A percentile compares a stretch with the other conserved stretches of the same genome.
phyloP scores from a whole-genome alignment of 23 tunicate species.

The Halocynthia aurantium region DNA sequence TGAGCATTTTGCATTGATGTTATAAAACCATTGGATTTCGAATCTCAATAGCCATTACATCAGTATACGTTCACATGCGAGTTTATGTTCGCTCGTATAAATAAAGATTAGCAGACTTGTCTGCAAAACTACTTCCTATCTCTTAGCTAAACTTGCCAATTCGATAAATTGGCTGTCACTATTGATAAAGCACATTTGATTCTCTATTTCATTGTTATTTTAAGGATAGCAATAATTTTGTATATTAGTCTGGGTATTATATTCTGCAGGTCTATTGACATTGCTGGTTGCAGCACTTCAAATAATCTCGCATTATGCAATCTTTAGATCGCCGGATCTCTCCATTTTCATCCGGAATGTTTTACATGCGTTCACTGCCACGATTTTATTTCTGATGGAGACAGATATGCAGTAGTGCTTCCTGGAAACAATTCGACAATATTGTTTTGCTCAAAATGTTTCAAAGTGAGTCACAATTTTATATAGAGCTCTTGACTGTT shows the following conservation, averaged over 20 bases:
- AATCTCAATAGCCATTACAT: too few species aligned
- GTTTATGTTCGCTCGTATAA: too few species aligned
- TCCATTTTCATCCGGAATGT: slow-evolving; percentile 86
- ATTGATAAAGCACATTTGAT: neutral
- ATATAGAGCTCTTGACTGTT: too few species aligned
- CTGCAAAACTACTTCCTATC: too few species aligned
- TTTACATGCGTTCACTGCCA: slow-evolving; percentile 53
- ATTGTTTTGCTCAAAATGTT: slow-evolving; percentile 41
- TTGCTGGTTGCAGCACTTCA: neutral
- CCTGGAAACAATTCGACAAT: neutral
- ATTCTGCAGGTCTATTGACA: neutral
- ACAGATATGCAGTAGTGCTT: slow-evolving; percentile 47
- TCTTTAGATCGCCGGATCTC: slow-evolving; percentile 75
- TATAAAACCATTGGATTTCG: too few species aligned
- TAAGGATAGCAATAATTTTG: neutral
- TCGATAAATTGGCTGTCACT: neutral
- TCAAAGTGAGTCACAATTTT: slow-evolving; percentile 23
- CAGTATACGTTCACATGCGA: too few species aligned
- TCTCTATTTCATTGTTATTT: neutral
- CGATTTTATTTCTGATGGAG: slow-evolving; percentile 79
- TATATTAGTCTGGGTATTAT: neutral
- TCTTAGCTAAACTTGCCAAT: neutral
- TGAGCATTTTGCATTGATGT: too few species aligned
- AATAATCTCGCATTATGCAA: neutral
- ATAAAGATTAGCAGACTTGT: too few species aligned